Base-by-base conservation (phyloP, 2,113 vertebrate genomes). In the Heloderma charlesbogerti region DNA sequence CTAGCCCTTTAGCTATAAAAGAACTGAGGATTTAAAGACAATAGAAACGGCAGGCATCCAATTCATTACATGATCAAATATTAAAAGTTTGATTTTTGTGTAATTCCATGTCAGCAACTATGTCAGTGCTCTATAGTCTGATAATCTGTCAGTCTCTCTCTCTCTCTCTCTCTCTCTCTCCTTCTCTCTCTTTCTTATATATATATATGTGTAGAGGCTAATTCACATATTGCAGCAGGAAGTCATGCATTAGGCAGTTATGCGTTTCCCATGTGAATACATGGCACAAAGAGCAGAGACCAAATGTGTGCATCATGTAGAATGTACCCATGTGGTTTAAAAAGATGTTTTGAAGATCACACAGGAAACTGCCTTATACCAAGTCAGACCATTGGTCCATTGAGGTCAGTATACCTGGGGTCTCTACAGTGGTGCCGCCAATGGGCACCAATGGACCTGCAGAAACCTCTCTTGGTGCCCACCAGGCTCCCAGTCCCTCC, bases 21-120 rank as follows among this genome's bases (percentile, higher is more conserved):
- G 22, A 88, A 94, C 48, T 57, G 22, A 91, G 12, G 94, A 89
- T 91, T 88, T 93, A 87, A 79, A 94, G 27, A 71, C 0, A 87
- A 16, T 22, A 0, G 57, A 87, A 0, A 40, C 16, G n/a, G 45
- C 57, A 45, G 75, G 81, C 0, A 0, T 80, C 0, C 72, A 75
- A 48, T 90, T 93, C 91, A 37, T 84, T 45, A 22, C 86, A 91
- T 66, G 22, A 63, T 84, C 0, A 77, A 92, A 91, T n/a, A 78
- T 0, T 0, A 54, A 48, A 48, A 20, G 40, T 63, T 87, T 18
- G 25, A n/a, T 40, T 63, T 20, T 71, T 77, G n/a, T 60, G 34
- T 43, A 87, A 66, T 40, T 90, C 34, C n/a, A 34, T 45, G 29
- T 4, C 48, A 43, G 40, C 80, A 66, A 40, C 13, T 25, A 40